A percentile compares a stretch with the other conserved stretches of the same genome.
phyloP scores from a whole-genome alignment of 2,888 invertebrate species.

The Serrognathus titanus region DNA sequence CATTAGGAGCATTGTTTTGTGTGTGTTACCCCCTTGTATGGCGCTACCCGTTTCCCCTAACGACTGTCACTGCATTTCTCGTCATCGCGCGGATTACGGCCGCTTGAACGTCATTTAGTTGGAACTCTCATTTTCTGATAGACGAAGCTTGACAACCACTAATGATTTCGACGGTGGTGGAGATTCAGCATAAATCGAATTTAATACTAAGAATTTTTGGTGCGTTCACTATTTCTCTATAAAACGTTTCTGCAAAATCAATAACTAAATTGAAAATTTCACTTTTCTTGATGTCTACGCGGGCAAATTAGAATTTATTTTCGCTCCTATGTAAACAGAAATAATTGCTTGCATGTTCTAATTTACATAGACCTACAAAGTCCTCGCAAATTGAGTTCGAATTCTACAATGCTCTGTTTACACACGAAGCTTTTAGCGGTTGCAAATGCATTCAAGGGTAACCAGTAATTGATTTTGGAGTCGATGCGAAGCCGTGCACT shows the following conservation, averaged over 20 bases:
- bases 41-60: conserved; percentile 9
- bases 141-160: conserved; percentile 13
- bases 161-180: conserved; percentile 9
- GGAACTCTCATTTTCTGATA: conserved; percentile 14
- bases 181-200: too few species aligned
- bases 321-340: background rate
- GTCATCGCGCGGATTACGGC: conserved; percentile 17
- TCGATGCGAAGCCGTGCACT: conserved; percentile 16
- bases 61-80: conserved; percentile 16
- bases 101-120: conserved; percentile 18
- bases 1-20: conserved; percentile 31
- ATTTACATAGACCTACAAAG: conserved; percentile 3
- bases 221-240: background rate
- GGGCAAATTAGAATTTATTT: too few species aligned
- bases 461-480: conserved; percentile 17
- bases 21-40: conserved; percentile 25
- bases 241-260: too few species aligned
- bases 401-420: conserved; percentile 16
- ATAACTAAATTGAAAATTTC: too few species aligned
- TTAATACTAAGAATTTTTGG: too few species aligned
- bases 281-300: too few species aligned
- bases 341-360: too few species aligned
- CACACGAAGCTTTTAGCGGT: conserved; percentile 10
- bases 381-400: conserved; percentile 18
- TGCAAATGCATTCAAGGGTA: conserved; percentile 11